Base-by-base conservation (phyloP, 2,888 invertebrate genomes). In the Meganola albula region DNA sequence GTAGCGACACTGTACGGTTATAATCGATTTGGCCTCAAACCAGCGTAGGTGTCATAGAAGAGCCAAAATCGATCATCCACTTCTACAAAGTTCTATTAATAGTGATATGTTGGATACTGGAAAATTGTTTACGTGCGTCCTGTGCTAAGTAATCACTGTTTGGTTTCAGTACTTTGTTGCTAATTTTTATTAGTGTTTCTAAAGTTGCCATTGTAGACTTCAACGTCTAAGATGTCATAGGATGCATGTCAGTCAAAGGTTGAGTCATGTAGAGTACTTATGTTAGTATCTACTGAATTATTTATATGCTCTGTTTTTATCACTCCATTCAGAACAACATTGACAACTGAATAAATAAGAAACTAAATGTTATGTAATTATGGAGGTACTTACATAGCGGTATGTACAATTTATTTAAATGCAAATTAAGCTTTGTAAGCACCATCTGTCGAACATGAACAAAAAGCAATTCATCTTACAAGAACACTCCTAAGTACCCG, bases 391-490 rank as follows among this genome's bases (percentile, higher is more conserved):
- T 58, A 37, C 29, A 37, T 37, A 45, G 34, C 44, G 43, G 48
- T 41, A 45, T 37, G 29, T 44, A 45, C 37, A 10, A 16, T 26
- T 44, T 49, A 53, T 58, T 70, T 62, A 62, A 72, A 73, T 69
- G 59, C 63, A 68, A 72, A 74, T 61, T 59, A 66, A 63, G 55
- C 58, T 61, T 69, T 73, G 64, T 63, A 54, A 46, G 46, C 55
- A 70, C 63, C 65, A 74, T 73, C 67, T 73, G 71, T 63, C 60
- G 65, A 68, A 49, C 63, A 49, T 58, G 58, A 68, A 74, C 73
- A 80, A 82, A 80, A 78, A 78, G 62, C 66, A 63, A 69, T 70
- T 68, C 70, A 71, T 71, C 66, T 74, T 65, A 51, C 71, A 72
- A 74, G 70, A 74, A 65, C 65, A 59, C 70, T 64, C 58, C 68